phyloP scores from a whole-genome alignment of 2,797 vertebrate genomes.

The Smutsia gigantea region DNA sequence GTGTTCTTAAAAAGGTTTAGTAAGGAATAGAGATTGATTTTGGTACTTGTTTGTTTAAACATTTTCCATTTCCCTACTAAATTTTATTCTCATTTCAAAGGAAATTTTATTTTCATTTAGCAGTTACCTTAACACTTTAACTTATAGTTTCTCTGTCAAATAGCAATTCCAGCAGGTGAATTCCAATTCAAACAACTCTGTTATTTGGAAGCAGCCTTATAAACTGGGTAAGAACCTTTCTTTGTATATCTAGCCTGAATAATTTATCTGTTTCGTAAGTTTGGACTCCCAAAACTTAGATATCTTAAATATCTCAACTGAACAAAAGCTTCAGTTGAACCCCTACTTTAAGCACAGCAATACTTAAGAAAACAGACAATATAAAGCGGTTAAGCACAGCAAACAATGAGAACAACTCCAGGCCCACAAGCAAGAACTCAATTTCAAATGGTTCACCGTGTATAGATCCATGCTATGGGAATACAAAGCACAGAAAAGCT shows the following conservation, averaged over 20 bases:
- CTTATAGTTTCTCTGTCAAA: conserved; percentile 38
- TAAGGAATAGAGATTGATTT: neutral
- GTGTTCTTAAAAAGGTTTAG: neutral
- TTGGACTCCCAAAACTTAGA: conserved; percentile 36
- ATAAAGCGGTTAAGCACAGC: conserved; percentile 7
- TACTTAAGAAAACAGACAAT: conserved; percentile 41
- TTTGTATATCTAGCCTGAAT: conserved; percentile 37
- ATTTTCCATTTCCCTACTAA: neutral
- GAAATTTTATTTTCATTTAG: conserved; percentile 39
- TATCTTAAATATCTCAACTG: conserved; percentile 40
- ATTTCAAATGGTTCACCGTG: neutral
- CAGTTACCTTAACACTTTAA: neutral
- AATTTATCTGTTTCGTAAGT: conserved; percentile 49
- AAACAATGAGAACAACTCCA: conserved; percentile 48
- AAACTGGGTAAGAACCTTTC: neutral
- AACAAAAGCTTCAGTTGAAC: conserved; percentile 49
- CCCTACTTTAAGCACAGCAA: neutral
- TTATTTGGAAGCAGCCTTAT: conserved; percentile 28
- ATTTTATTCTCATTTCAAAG: neutral
- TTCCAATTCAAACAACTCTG: conserved; percentile 29
- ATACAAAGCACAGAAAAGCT: neutral
- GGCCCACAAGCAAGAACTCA: neutral
- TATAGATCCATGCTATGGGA: neutral
- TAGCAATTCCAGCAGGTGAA: conserved; percentile 37
- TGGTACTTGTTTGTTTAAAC: neutral